Base-by-base conservation (phyloP, 2,797 vertebrate species). In the Huso huso region DNA sequence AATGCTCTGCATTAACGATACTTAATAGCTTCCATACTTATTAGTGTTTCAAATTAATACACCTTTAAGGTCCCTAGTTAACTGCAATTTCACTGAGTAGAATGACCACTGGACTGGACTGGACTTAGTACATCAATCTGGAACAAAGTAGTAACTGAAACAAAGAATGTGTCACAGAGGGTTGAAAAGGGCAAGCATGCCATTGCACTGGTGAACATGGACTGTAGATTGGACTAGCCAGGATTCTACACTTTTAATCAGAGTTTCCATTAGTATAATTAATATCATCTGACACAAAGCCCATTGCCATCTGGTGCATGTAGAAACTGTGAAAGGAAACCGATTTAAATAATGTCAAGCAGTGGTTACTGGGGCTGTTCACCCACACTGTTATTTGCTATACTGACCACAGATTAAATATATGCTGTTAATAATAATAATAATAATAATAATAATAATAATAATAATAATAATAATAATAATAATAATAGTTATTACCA, bases 201-300 rank as follows among this genome's bases (percentile, higher is more conserved):
- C 55, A 11, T 58, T 12, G 8, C 12, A 58, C 55, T n/a, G 12
- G 9, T 58, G 13, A 7, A 58, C 6, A 7, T 11, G 6, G 55
- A 58, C 12, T 53, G 58, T 18, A 9, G 58, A 7, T 48, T 62
- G 5, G 48, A 62, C 61, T 18, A 62, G 61, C 13, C 13, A 60
- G 12, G 10, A 62, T 62, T 62, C 61, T 18, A 18, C 9, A 62
- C 48, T 37, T 6, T 12, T 37, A 48, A 37, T 62, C 61, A 62
- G 12, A 6, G 48, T 62, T 62, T 37, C 18, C 61, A 62, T 62
- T 62, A 8, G 18, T 62, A 18, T 62, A 62, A 62, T 62, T 62
- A 23, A 23, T 62, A 62, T 62, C 18, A 37, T 48, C 7, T 9
- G 18, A 62, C 61, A 62, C 61, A 62, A 62, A 62, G 18, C 61